These are phyloP conservation scores for Sycophila sp. DNA, from an alignment of 1,140 invertebrate genomes.

Conservation along the genomic window DNA sequence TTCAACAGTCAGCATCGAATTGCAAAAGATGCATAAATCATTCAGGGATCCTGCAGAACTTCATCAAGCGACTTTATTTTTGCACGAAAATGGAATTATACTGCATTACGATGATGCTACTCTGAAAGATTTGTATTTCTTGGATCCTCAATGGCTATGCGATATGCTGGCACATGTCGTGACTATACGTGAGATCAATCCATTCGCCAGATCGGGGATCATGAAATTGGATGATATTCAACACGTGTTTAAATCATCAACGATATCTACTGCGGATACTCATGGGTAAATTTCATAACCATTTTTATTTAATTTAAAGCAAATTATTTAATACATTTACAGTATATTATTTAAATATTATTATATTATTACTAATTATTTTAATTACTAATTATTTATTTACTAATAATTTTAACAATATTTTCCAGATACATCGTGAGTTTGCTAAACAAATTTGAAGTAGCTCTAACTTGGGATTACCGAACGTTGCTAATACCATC, in stretches of 20 bases:
- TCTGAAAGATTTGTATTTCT: slow-evolving; percentile 92
- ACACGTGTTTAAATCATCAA: slow-evolving; percentile 85
- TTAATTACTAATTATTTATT: neutral
- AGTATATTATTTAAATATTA: neutral
- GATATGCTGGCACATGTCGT: slow-evolving; percentile 97
- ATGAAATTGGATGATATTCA: slow-evolving; percentile 96
- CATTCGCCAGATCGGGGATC: slow-evolving; percentile 90
- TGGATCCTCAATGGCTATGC: slow-evolving; percentile 98
- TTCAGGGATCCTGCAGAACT: slow-evolving; percentile 91
- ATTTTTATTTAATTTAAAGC: neutral
- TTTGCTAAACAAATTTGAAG: slow-evolving; percentile 96
- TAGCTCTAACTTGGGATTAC: slow-evolving; percentile 96
- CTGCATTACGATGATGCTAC: slow-evolving; percentile 98
- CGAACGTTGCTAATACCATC: slow-evolving; percentile 92
- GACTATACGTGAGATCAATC: slow-evolving; percentile 95
- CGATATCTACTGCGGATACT: slow-evolving; percentile 71
- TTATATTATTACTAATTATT: neutral
- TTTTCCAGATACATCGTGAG: slow-evolving; percentile 78
- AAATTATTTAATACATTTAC: neutral
- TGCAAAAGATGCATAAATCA: slow-evolving; percentile 72
- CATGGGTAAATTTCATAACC: slow-evolving; percentile 60
- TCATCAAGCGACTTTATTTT: slow-evolving; percentile 94
- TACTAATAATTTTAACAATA: no score
- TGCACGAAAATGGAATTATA: slow-evolving; percentile 98
- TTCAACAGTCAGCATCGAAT: slow-evolving; percentile 75